phyloP scores from a whole-genome alignment of 2,113 vertebrate genomes.

The Periophthalmodon schlosseri region DNA sequence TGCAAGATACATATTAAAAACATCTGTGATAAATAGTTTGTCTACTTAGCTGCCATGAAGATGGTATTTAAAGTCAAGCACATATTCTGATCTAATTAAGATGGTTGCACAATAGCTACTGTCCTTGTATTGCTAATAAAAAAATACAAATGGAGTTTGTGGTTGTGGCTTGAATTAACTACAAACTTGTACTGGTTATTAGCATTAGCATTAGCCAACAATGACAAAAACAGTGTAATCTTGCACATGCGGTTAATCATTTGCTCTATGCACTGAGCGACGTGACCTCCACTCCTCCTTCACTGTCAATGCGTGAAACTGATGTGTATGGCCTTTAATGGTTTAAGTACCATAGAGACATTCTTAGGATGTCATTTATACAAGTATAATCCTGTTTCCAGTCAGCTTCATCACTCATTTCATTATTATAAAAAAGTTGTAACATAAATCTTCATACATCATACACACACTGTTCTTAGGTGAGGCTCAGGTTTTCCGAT shows the following conservation, averaged over 20 bases:
- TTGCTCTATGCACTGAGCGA: neutral
- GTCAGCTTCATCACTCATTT: slow-evolving; percentile 28
- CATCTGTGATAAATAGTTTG: neutral
- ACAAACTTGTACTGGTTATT: neutral
- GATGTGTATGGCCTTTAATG: slow-evolving; percentile 6
- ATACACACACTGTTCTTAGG: slow-evolving; percentile 13
- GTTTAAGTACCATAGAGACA: slow-evolving; percentile 24
- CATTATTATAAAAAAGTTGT: slow-evolving; percentile 46
- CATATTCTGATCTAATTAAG: neutral
- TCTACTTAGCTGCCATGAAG: neutral
- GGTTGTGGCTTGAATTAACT: neutral
- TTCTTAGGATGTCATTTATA: slow-evolving; percentile 41
- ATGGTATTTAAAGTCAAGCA: neutral
- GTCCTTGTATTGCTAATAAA: neutral
- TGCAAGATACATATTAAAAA: neutral
- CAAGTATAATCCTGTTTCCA: slow-evolving; percentile 49
- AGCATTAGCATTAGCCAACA: no score
- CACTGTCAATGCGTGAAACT: neutral
- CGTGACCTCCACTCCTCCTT: neutral
- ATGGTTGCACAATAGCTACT: neutral
- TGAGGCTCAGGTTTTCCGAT: slow-evolving; percentile 48
- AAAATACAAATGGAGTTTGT: no score
- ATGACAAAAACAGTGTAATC: no score
- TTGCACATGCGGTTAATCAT: neutral
- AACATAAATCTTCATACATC: slow-evolving; percentile 29